Base-by-base conservation (phyloP, 2,888 invertebrate genomes). In the Philopedon plagiatum region DNA sequence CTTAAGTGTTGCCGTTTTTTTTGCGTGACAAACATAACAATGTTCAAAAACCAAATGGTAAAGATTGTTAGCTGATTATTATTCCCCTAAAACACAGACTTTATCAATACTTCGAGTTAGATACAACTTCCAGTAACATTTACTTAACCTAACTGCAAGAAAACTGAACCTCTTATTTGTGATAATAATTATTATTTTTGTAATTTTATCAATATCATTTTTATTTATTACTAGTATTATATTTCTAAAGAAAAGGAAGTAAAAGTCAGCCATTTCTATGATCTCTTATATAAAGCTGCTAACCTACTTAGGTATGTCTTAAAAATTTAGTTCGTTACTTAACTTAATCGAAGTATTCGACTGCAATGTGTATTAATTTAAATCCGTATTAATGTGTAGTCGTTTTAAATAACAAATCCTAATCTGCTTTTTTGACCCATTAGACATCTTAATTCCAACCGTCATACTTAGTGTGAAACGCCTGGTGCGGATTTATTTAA, bases 291-390 rank as follows among this genome's bases (percentile, higher is more conserved):
- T 29, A 54, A 54, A 54, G 51, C 15, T 8, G 29, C 29, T 23
- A 54, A 29, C 51, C 51, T 54, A 54, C 51, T 54, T 54, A n/a
- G n/a, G n/a, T n/a, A n/a, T 18, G 3, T 15, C 9, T 18, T 29
- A 54, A 32, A 54, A 54, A 54, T 54, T 26, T 8, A 54, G 15
- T 15, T 54, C 51, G 51, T 54, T 54, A 54, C 29, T 54, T 54
- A 54, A 54, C 29, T 54, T 54, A 54, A 54, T 15, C 51, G 7
- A 29, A 5, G 29, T 9, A 32, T 54, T 54, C 15, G 3, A 29
- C 29, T 29, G 29, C 29, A 29, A 13, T 26, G 49, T 26, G 26
- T 23, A 26, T 29, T 54, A 46, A 21, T 46, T 44, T 46, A 54
- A 54, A 29, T 54, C 13, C 9, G 29, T 13, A 13, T 32, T 54